These are phyloP conservation scores for Diplazon laetatorius DNA, from an alignment of 2,888 invertebrate genomes.

Conservation along the genomic window DNA sequence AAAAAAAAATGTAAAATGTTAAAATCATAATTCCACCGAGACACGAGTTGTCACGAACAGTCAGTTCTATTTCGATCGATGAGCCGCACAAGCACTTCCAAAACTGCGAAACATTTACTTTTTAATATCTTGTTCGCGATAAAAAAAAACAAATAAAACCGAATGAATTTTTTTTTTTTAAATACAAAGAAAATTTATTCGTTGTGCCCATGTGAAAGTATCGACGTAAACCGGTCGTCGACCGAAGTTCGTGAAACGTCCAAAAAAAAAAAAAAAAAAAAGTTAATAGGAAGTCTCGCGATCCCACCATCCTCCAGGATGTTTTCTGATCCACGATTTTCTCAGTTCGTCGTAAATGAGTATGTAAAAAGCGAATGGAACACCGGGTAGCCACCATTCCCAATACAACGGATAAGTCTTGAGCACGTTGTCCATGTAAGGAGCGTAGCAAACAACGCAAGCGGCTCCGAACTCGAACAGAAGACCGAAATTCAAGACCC, in stretches of 20 bases:
- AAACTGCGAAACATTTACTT: too few species aligned
- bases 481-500: slow-evolving; percentile 86
- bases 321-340: slow-evolving; percentile 87
- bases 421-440: slow-evolving; percentile 83
- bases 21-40: too few species aligned
- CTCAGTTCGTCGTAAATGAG: slow-evolving; percentile 90
- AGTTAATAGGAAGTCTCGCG: slow-evolving; percentile 88
- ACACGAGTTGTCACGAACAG: too few species aligned
- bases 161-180: background rate
- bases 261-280: too few species aligned
- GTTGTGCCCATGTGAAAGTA: background rate
- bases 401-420: slow-evolving; percentile 88
- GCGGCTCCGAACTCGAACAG: slow-evolving; percentile 84
- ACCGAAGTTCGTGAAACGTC: too few species aligned
- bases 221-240: background rate
- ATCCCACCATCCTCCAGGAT: slow-evolving; percentile 88
- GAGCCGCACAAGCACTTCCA: too few species aligned
- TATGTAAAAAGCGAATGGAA: slow-evolving; percentile 90
- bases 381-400: slow-evolving; percentile 88
- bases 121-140: too few species aligned
- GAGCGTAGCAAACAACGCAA: slow-evolving; percentile 83
- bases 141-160: background rate
- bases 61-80: too few species aligned
- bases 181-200: background rate
- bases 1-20: too few species aligned